phyloP scores from a whole-genome alignment of 2,113 vertebrate species.

The Ophiodon elongatus region DNA sequence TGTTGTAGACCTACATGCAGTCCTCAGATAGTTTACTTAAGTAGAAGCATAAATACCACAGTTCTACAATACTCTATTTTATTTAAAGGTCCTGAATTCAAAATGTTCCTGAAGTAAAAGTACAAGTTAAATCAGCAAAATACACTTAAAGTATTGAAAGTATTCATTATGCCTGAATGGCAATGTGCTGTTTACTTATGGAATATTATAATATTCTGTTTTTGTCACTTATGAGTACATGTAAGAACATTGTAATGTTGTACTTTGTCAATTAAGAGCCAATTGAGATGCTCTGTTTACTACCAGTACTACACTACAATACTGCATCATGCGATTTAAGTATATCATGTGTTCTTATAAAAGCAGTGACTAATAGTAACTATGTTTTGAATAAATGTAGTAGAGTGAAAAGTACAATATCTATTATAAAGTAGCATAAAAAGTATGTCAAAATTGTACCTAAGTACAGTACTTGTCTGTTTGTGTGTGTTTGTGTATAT shows the following conservation, averaged over 20 bases:
- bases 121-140: background rate
- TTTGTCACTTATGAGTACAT: background rate
- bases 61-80: background rate
- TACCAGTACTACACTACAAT: background rate
- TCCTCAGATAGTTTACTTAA: background rate
- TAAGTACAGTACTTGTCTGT: background rate
- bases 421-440: too few relatives aligned
- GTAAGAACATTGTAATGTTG: background rate
- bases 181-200: too few relatives aligned
- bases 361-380: too few relatives aligned
- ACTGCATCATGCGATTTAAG: background rate
- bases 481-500: background rate
- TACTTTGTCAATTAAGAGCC: background rate
- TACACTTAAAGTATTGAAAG: background rate
- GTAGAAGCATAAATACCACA: background rate
- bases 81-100: background rate
- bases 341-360: too few relatives aligned
- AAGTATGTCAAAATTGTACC: background rate
- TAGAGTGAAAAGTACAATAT: too few relatives aligned
- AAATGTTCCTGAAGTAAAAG: background rate
- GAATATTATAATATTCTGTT: background rate
- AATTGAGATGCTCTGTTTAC: background rate
- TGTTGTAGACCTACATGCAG: background rate
- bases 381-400: too few relatives aligned
- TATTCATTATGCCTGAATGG: background rate